These are phyloP conservation scores for Cassiopea andromeda DNA, from an alignment of 30 jellyfish, hydroid and myxozoan species.

Conservation along the genomic window DNA sequence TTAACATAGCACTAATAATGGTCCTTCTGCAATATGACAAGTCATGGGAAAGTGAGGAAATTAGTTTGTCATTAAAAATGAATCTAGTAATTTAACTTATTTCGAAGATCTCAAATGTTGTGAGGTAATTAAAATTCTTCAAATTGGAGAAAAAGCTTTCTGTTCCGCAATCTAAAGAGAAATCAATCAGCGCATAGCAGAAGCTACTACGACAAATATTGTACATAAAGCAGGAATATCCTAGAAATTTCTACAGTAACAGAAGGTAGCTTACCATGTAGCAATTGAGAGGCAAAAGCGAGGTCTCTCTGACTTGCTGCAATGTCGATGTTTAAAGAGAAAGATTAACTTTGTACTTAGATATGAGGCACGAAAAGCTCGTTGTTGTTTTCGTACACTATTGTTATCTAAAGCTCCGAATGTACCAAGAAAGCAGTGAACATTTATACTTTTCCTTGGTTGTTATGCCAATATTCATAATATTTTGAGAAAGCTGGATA, in stretches of 20 bases:
- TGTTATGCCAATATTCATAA: background rate
- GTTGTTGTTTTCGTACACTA: background rate
- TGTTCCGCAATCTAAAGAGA: no score
- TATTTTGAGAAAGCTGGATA: background rate
- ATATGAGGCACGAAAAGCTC: background rate
- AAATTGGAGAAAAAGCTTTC: no score
- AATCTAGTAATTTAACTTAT: no score
- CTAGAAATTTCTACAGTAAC: background rate
- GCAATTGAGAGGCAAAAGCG: background rate
- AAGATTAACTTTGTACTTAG: constrained; percentile 1
- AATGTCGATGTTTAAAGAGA: constrained; percentile 4
- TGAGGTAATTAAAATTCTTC: no score
- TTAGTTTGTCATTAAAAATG: no score
- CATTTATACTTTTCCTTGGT: background rate
- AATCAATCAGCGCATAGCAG: no score
- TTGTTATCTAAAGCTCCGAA: background rate
- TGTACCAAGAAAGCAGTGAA: background rate
- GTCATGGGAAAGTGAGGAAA: no score
- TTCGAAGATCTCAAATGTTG: no score
- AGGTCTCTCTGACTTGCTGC: background rate
- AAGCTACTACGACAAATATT: no score
- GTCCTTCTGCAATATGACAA: no score
- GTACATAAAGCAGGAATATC: background rate
- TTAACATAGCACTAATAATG: no score
- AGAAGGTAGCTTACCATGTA: background rate